phyloP scores from a whole-genome alignment of 2,797 vertebrate species.

The Mycteria americana region DNA sequence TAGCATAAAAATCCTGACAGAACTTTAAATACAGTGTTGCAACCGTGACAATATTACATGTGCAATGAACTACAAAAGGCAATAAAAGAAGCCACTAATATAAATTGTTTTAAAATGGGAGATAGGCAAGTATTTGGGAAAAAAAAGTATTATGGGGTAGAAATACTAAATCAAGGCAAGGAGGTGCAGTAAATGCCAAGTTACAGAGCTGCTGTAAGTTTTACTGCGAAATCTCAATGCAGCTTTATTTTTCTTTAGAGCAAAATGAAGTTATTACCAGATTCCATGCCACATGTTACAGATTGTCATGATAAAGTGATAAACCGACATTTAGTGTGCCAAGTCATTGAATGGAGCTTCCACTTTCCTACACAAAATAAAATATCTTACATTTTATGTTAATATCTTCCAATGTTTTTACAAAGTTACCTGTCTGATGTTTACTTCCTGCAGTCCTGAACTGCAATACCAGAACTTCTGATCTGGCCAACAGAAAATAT shows the following conservation, averaged over 20 bases:
- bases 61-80: constrained; percentile 33
- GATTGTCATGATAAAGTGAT: constrained; percentile 17
- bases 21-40: constrained; percentile 51
- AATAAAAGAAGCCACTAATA: constrained; percentile 56
- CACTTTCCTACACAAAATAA: not conserved
- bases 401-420: not conserved
- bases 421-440: not conserved
- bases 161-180: constrained; percentile 64
- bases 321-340: constrained; percentile 18
- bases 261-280: constrained; percentile 69
- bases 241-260: constrained; percentile 49
- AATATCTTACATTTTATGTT: not conserved
- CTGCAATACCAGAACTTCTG: not conserved
- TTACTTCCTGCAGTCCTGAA: not conserved
- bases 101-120: constrained; percentile 67
- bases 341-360: not conserved
- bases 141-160: constrained; percentile 50
- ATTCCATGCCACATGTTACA: constrained; percentile 30
- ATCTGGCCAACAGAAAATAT: not conserved
- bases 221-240: constrained; percentile 46
- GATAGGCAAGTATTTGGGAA: constrained; percentile 57
- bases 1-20: constrained; percentile 33
- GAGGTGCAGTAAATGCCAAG: constrained; percentile 58
- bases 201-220: constrained; percentile 40
- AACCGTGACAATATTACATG: constrained; percentile 37